Percentiles rank a stretch among this genome's conserved stretches.
Evolutionary conservation across 2,797 vertebrate species (phyloP).

Genomic region (Enteromius fasciolatus): DNA sequence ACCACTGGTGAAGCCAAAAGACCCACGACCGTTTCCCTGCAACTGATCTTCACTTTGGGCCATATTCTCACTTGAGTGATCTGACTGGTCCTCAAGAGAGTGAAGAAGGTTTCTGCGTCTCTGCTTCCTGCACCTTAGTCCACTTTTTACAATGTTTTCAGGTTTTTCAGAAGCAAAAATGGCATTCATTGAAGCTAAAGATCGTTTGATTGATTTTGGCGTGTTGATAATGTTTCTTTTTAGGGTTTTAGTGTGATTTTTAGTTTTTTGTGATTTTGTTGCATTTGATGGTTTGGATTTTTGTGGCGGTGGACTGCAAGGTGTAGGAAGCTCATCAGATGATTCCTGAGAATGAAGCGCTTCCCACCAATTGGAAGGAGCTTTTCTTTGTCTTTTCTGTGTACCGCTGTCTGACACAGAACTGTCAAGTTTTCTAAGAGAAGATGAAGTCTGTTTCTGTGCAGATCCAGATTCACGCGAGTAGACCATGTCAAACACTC

Average conservation of each 20-base stretch:
- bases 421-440: not conserved
- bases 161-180: conserved; percentile 53
- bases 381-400: conserved; percentile 57
- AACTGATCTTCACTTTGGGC: conserved; percentile 38
- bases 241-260: not conserved
- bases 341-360: not conserved
- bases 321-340: not conserved
- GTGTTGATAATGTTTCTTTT: conserved; percentile 3
- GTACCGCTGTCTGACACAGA: conserved; percentile 16
- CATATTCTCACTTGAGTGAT: conserved; percentile 32
- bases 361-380: conserved; percentile 65
- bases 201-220: conserved; percentile 62
- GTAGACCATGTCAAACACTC: conserved; percentile 63
- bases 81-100: conserved; percentile 51
- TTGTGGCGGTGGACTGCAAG: not conserved
- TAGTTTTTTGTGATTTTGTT: not conserved
- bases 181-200: conserved; percentile 63
- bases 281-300: conserved; percentile 39
- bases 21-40: not conserved
- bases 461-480: conserved; percentile 35
- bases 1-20: conserved; percentile 2
- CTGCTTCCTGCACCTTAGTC: conserved; percentile 17
- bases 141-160: not conserved
- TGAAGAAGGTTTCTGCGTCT: conserved; percentile 46
- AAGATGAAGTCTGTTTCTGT: conserved; percentile 35